phyloP scores from a whole-genome alignment of 2,113 vertebrate genomes.

The Brachyistius frenatus region DNA sequence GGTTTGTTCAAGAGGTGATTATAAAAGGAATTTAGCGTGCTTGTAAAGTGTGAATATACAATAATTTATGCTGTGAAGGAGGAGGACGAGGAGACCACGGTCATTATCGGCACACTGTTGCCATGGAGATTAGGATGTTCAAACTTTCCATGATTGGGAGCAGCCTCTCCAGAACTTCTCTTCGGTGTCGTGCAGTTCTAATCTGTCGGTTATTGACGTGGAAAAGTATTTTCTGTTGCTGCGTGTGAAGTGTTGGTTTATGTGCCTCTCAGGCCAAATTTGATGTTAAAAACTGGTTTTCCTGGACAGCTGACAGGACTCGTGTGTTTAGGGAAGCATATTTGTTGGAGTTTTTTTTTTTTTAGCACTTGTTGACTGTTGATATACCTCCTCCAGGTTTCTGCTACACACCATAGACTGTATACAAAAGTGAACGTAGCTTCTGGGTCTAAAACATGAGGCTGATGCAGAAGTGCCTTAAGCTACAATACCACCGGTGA shows the following conservation, averaged over 20 bases:
- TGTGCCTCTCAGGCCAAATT: neutral
- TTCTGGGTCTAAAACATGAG: no score
- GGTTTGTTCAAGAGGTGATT: slow-evolving; percentile 39
- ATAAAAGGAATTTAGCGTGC: neutral
- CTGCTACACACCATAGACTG: neutral
- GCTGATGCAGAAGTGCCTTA: no score
- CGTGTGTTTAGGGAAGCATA: neutral
- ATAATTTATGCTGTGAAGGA: neutral
- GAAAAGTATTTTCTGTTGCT: slow-evolving; percentile 3
- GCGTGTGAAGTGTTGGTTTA: neutral
- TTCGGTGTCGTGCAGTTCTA: no score
- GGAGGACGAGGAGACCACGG: neutral
- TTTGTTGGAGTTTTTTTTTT: neutral
- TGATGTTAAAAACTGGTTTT: slow-evolving; percentile 12
- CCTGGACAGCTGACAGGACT: slow-evolving; percentile 13
- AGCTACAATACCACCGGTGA: no score
- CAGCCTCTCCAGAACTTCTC: no score
- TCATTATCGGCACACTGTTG: neutral
- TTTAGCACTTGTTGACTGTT: neutral
- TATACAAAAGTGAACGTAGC: no score
- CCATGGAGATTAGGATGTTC: neutral
- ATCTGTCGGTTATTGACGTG: slow-evolving; percentile 20
- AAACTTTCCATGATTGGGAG: no score
- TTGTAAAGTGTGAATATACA: neutral
- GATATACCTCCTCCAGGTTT: neutral